These are phyloP conservation scores for Xiphophorus hellerii DNA, from an alignment of 2,113 vertebrate genomes.

Conservation along the genomic window DNA sequence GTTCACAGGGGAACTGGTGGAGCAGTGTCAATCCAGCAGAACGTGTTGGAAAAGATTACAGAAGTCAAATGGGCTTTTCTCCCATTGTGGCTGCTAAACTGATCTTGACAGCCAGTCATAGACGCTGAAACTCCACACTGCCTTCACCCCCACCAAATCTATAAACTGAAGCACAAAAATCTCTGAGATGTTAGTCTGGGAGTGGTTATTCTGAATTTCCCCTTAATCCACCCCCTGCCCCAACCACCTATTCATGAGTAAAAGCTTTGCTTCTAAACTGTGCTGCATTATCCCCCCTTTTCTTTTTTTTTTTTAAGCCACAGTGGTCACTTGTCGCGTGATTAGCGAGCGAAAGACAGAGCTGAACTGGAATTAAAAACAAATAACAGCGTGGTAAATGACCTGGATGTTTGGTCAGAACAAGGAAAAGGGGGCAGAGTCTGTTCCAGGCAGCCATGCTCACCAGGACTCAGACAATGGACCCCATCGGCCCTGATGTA, in stretches of 20 bases:
- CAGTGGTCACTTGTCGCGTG: constrained; percentile 76
- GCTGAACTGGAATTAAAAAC: constrained; percentile 73
- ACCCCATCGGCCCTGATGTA: constrained; percentile 96
- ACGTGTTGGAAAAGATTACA: constrained; percentile 74
- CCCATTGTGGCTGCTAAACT: constrained; percentile 75
- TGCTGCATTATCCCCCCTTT: constrained; percentile 52
- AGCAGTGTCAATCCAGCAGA: constrained; percentile 59
- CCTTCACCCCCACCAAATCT: constrained; percentile 63
- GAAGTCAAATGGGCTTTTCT: constrained; percentile 78
- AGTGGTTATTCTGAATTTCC: constrained; percentile 61
- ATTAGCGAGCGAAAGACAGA: constrained; percentile 73
- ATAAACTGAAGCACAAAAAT: constrained; percentile 67
- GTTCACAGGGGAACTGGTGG: constrained; percentile 38
- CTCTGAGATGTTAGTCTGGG: constrained; percentile 70
- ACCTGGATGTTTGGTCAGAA: constrained; percentile 73
- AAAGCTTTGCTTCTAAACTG: constrained; percentile 68
- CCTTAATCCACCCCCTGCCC: constrained; percentile 54
- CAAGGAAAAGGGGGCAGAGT: constrained; percentile 28
- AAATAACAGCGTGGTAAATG: constrained; percentile 75
- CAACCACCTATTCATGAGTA: constrained; percentile 60
- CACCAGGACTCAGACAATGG: constrained; percentile 95
- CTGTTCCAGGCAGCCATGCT: constrained; percentile 73
- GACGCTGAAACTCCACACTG: constrained; percentile 41
- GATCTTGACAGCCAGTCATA: constrained; percentile 77
- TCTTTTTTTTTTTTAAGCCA: constrained; percentile 32